These are phyloP conservation scores for Zootermopsis nevadensis DNA, from an alignment of 2,888 invertebrate species.

Conservation along the genomic window DNA sequence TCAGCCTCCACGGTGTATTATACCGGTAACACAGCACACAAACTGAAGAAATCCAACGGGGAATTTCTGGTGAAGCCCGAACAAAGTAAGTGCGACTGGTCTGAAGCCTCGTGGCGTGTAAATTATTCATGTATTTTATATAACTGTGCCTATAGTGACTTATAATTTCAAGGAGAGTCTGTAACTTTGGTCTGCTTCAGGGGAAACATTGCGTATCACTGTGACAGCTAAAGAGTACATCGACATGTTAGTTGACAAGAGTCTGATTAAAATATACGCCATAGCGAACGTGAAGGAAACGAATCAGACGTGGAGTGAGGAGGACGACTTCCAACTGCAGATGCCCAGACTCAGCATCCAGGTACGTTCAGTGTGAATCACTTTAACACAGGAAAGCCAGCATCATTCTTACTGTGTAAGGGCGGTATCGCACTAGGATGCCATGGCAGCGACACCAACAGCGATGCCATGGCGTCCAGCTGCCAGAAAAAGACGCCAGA, in stretches of 20 bases:
- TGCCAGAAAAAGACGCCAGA: too few species aligned
- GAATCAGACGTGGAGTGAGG: slow-evolving; percentile 78
- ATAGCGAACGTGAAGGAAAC: slow-evolving; percentile 79
- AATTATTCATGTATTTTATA: neutral
- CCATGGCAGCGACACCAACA: too few species aligned
- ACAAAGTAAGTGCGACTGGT: slow-evolving; percentile 62
- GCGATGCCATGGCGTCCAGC: too few species aligned
- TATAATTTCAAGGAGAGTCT: neutral
- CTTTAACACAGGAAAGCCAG: neutral
- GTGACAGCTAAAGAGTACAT: slow-evolving; percentile 76
- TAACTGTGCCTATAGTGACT: neutral
- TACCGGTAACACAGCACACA: slow-evolving; percentile 75
- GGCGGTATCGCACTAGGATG: too few species aligned
- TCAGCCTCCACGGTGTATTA: slow-evolving; percentile 76
- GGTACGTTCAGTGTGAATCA: slow-evolving; percentile 63
- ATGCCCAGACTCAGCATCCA: slow-evolving; percentile 76
- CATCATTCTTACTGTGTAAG: too few species aligned
- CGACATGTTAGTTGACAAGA: slow-evolving; percentile 76
- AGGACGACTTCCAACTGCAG: slow-evolving; percentile 77
- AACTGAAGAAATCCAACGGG: slow-evolving; percentile 71
- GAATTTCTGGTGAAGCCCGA: slow-evolving; percentile 72
- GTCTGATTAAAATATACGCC: slow-evolving; percentile 78
- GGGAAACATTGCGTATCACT: slow-evolving; percentile 71
- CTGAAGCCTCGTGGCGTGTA: neutral
- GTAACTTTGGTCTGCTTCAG: slow-evolving; percentile 56